phyloP scores from a whole-genome alignment of 1,140 invertebrate genomes.

The Zaprionus davidi region DNA sequence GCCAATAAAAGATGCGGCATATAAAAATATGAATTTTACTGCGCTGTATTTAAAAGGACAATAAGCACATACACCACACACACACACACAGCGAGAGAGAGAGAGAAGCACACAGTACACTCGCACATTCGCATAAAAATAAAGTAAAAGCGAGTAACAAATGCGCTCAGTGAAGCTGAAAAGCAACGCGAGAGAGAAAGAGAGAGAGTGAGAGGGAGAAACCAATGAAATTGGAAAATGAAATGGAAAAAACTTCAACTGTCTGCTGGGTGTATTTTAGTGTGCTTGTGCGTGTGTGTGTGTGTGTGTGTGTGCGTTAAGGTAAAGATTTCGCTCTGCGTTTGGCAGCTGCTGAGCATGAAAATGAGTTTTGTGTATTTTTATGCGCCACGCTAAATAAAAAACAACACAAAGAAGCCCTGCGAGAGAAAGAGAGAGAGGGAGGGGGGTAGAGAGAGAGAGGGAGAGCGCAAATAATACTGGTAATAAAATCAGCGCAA shows the following conservation, averaged over 20 bases:
- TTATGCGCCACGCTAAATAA: slow-evolving; percentile 64
- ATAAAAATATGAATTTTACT: slow-evolving; percentile 82
- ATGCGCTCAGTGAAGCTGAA: slow-evolving; percentile 78
- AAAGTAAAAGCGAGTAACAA: slow-evolving; percentile 55
- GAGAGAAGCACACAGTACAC: slow-evolving; percentile 22
- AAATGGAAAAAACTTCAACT: slow-evolving; percentile 69
- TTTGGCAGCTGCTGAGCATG: slow-evolving; percentile 73
- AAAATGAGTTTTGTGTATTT: slow-evolving; percentile 75
- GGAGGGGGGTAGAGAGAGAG: background rate
- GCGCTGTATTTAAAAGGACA: slow-evolving; percentile 77
- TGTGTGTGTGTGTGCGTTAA: slow-evolving; percentile 31
- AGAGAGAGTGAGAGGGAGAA: slow-evolving; percentile 7
- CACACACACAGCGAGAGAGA: slow-evolving; percentile 20
- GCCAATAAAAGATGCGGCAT: slow-evolving; percentile 72
- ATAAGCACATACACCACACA: slow-evolving; percentile 54
- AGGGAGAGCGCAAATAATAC: slow-evolving; percentile 26
- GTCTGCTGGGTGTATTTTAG: slow-evolving; percentile 13
- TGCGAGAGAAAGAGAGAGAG: background rate
- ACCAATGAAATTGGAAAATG: slow-evolving; percentile 77
- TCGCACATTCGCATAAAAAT: slow-evolving; percentile 47
- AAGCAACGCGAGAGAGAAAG: slow-evolving; percentile 42
- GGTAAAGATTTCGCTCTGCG: slow-evolving; percentile 57
- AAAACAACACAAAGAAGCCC: slow-evolving; percentile 35
- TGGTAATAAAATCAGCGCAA: slow-evolving; percentile 81
- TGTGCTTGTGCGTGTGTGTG: slow-evolving; percentile 22